A percentile compares a stretch with the other conserved stretches of the same genome.
phyloP scores from a whole-genome alignment of 2,797 vertebrate species.

The Esox lucius region DNA sequence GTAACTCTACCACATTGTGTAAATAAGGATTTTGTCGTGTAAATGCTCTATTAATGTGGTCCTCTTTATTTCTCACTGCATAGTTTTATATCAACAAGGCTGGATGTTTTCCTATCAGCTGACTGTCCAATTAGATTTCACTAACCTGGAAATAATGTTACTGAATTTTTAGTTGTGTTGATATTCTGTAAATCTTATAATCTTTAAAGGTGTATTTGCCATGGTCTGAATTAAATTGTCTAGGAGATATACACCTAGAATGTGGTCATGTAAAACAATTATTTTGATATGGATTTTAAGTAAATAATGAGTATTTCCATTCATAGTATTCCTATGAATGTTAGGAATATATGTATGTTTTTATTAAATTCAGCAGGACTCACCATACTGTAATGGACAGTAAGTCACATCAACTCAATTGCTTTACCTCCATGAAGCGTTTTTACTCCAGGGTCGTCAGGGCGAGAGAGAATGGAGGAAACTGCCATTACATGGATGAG shows the following conservation, averaged over 20 bases:
- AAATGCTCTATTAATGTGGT: neutral
- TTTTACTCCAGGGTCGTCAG: slow-evolving; percentile 16
- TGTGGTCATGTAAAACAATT: neutral
- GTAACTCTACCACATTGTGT: neutral
- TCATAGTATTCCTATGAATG: neutral
- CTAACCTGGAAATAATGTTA: neutral
- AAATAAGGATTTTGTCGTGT: neutral
- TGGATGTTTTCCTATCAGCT: neutral
- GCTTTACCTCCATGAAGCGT: neutral
- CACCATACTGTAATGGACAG: neutral
- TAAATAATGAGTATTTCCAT: neutral
- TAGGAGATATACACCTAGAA: neutral
- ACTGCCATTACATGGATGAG: too few species aligned
- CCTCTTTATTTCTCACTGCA: neutral
- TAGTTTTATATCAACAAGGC: neutral
- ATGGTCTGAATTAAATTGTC: neutral
- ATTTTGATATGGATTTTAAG: neutral
- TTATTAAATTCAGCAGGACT: neutral
- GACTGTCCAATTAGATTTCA: neutral
- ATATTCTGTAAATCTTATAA: neutral
- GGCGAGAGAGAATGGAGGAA: too few species aligned
- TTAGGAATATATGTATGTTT: neutral
- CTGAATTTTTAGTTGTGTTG: neutral
- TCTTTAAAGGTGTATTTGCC: neutral
- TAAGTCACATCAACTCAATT: neutral